A percentile compares a stretch with the other conserved stretches of the same genome.
Evolutionary conservation across 2,113 vertebrate species (phyloP).

Genomic region (Chloebia gouldiae): DNA sequence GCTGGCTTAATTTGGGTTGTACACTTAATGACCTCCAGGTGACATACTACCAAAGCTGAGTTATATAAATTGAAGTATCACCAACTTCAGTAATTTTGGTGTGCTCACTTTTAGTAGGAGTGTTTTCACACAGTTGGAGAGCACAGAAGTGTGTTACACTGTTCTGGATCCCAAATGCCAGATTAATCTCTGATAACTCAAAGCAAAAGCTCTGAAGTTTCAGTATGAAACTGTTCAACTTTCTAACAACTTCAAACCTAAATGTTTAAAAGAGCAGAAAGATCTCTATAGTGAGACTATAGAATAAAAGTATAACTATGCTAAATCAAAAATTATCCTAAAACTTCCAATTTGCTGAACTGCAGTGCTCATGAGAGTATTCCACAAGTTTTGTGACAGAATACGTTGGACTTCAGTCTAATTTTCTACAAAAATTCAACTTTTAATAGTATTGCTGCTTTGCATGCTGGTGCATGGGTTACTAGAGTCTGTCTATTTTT

Average conservation of each 20-base stretch:
- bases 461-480: background rate
- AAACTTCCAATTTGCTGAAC: background rate
- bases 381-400: background rate
- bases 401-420: background rate
- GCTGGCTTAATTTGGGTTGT: background rate
- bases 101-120: background rate
- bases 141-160: fast-evolving
- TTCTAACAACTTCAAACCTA: background rate
- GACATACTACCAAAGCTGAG: background rate
- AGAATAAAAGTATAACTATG: background rate
- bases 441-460: background rate
- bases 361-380: background rate
- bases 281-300: background rate
- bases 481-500: background rate
- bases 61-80: background rate
- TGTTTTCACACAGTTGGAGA: background rate
- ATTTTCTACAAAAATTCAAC: background rate
- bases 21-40: background rate
- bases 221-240: background rate
- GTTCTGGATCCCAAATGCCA: background rate
- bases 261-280: background rate
- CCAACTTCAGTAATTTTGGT: background rate
- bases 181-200: background rate
- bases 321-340: background rate
- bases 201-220: background rate